Percentiles rank a stretch among this genome's conserved stretches.
Conservation (phyloP, 2,113 vertebrate genomes). For the Leiothrix lutea region DNA sequence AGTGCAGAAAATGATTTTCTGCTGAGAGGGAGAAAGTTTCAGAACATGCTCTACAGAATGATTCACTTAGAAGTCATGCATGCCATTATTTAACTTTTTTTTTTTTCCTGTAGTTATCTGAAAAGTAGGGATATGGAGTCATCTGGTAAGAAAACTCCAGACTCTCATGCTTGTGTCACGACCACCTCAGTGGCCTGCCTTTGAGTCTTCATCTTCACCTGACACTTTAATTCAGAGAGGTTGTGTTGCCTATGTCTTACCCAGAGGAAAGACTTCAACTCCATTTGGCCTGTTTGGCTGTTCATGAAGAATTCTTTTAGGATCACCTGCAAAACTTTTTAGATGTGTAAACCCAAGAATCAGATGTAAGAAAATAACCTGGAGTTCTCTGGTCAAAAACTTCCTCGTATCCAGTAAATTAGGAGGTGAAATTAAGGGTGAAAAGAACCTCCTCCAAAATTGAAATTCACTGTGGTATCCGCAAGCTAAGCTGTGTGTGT, state of each 20-base stretch:
- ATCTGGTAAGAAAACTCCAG: background rate
- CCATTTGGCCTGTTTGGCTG: background rate
- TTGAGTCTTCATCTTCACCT: background rate
- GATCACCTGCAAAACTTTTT: background rate
- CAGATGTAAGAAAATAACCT: background rate
- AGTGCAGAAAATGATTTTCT: background rate
- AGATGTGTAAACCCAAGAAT: background rate
- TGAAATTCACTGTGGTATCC: constrained; percentile 52
- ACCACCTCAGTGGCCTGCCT: background rate
- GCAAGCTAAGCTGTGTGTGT: constrained; percentile 40
- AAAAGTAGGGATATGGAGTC: background rate
- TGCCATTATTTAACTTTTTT: background rate
- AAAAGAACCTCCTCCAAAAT: constrained; percentile 20
- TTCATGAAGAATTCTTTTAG: background rate
- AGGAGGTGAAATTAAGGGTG: background rate
- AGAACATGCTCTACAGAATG: background rate
- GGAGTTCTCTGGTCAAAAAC: background rate
- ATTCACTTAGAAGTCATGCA: background rate
- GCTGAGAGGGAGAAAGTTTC: background rate
- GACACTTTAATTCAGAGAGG: background rate
- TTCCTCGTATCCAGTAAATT: background rate
- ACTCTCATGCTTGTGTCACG: accelerated
- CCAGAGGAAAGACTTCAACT: background rate
- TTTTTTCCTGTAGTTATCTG: background rate
- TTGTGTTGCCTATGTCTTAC: background rate